Conservation (phyloP, 64 coral and sea anemone genomes). For the Stylophora pistillata region DNA sequence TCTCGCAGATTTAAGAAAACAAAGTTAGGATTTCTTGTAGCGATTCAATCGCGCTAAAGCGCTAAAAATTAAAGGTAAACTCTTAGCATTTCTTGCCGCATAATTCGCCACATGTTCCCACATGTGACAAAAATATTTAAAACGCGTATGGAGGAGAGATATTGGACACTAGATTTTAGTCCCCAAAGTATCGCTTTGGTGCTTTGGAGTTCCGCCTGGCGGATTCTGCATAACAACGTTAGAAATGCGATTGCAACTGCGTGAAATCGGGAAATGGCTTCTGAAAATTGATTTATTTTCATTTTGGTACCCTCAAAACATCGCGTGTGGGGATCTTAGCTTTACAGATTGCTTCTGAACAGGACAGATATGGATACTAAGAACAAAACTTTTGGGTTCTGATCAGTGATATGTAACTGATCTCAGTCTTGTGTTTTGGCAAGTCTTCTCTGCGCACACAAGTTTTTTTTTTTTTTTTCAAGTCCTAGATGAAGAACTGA, state of each 20-base stretch:
- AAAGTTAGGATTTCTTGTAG: background rate
- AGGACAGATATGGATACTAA: background rate
- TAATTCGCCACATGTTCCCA: background rate
- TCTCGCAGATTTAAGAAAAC: background rate
- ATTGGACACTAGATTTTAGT: background rate
- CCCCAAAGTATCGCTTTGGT: background rate
- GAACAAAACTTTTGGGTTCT: background rate
- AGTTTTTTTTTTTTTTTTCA: no score
- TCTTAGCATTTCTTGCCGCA: background rate
- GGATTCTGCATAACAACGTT: background rate
- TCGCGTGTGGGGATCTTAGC: background rate
- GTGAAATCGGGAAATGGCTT: background rate
- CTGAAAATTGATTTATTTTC: background rate
- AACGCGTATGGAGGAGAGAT: background rate
- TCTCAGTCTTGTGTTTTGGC: no score
- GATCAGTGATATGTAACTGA: no score
- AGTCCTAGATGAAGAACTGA: no score
- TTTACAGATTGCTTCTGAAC: background rate
- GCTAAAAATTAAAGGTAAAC: background rate
- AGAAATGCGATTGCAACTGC: background rate
- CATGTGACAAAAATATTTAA: background rate
- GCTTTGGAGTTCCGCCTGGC: background rate
- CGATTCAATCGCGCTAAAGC: background rate
- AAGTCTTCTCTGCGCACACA: no score
- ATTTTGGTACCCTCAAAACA: background rate